Percentiles rank a stretch among this genome's conserved stretches.
Evolutionary conservation across 2,113 vertebrate species (phyloP).

Genomic region (Python bivittatus): DNA sequence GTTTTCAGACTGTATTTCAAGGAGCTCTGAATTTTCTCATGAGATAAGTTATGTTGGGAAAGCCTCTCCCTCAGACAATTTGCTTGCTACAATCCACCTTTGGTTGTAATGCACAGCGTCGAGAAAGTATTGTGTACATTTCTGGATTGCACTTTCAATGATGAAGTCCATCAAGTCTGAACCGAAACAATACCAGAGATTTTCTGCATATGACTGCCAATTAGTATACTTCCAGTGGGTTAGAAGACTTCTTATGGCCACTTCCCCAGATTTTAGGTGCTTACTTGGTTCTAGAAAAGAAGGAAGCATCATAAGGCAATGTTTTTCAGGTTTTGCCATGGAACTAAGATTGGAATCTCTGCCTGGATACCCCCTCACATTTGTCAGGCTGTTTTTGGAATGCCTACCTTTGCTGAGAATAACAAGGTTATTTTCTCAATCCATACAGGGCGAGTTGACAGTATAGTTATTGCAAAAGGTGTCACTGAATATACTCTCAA

Average conservation of each 20-base stretch:
- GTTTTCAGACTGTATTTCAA: neutral
- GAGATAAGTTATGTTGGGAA: neutral
- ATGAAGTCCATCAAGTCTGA: neutral
- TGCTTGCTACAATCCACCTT: neutral
- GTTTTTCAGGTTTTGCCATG: neutral
- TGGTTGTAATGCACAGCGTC: neutral
- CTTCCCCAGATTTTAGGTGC: neutral
- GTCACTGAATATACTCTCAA: slow-evolving; percentile 82
- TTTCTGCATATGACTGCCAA: neutral
- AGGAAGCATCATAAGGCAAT: neutral
- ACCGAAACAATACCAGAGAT: neutral
- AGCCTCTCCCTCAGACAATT: neutral
- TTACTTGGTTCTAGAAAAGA: neutral
- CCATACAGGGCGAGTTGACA: slow-evolving; percentile 86
- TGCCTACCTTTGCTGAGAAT: neutral
- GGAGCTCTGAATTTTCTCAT: neutral
- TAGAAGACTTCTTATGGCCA: neutral
- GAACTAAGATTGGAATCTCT: neutral
- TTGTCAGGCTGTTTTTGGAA: neutral
- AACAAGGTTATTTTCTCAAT: slow-evolving; percentile 40
- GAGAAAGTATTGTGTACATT: neutral
- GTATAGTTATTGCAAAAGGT: slow-evolving; percentile 82
- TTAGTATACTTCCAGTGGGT: neutral
- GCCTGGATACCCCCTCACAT: neutral
- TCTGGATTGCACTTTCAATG: neutral